Conservation (phyloP, 1,140 invertebrate genomes). For the Diuraphis noxia region DNA sequence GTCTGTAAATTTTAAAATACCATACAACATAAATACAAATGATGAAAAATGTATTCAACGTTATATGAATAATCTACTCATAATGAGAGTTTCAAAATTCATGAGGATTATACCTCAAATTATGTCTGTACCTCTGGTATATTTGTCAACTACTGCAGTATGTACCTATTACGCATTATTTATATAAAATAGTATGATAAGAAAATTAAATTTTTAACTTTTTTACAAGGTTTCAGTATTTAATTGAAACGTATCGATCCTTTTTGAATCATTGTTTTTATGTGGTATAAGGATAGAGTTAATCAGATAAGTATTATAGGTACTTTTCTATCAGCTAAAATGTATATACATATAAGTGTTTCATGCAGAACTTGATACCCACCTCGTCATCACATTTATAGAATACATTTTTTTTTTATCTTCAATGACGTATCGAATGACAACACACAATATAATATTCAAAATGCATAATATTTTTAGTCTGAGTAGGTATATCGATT, state of each 20-base stretch:
- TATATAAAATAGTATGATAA: background rate
- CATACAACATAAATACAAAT: background rate
- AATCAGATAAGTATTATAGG: background rate
- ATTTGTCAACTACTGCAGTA: background rate
- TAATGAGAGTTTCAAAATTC: background rate
- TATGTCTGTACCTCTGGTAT: background rate
- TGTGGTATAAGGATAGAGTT: background rate
- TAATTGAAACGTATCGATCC: background rate
- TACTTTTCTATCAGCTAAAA: background rate
- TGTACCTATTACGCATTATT: background rate
- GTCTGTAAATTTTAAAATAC: background rate
- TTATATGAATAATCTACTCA: background rate
- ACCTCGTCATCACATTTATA: no score
- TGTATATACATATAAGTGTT: background rate
- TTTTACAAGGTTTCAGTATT: background rate
- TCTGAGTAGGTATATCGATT: background rate
- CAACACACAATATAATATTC: constrained; percentile 13
- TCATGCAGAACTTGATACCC: background rate
- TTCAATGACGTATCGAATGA: constrained; percentile 16
- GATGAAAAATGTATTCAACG: background rate
- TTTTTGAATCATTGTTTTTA: background rate
- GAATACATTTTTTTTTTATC: background rate
- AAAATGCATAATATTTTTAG: constrained; percentile 26
- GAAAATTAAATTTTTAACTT: background rate
- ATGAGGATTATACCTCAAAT: background rate